Conservation (phyloP, 2,888 invertebrate species). For the Tribolium freemani region DNA sequence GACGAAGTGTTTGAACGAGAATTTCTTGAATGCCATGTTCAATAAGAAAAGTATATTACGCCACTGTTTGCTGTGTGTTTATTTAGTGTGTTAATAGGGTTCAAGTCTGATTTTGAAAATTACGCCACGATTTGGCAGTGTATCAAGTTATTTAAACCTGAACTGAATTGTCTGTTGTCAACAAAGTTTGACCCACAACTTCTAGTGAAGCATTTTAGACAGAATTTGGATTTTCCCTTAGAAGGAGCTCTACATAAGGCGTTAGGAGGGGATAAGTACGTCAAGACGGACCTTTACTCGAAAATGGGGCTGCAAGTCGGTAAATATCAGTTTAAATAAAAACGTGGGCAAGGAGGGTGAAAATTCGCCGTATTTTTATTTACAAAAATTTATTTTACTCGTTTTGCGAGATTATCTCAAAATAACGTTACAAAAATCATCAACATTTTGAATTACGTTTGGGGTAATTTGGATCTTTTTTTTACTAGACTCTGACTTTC, state of each 20-base stretch:
- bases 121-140: slow-evolving; percentile 70
- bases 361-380: too few relatives aligned
- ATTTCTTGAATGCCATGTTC: slow-evolving; percentile 66
- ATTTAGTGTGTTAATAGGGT: slow-evolving; percentile 35
- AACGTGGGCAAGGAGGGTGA: too few relatives aligned
- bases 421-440: too few relatives aligned
- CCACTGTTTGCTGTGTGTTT: neutral
- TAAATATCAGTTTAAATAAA: slow-evolving; percentile 27
- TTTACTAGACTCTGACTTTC: too few relatives aligned
- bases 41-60: slow-evolving; percentile 53
- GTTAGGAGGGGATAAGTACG: slow-evolving; percentile 73
- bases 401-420: too few relatives aligned
- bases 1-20: slow-evolving; percentile 69
- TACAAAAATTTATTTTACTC: too few relatives aligned
- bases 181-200: slow-evolving; percentile 56
- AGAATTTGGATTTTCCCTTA: slow-evolving; percentile 66
- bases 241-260: slow-evolving; percentile 69
- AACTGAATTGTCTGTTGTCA: slow-evolving; percentile 65
- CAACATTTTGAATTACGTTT: too few relatives aligned
- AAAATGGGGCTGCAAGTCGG: slow-evolving; percentile 64
- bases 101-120: slow-evolving; percentile 51
- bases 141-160: slow-evolving; percentile 58
- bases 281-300: slow-evolving; percentile 71
- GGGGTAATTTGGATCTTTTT: too few relatives aligned
- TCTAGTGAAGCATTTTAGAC: slow-evolving; percentile 66